phyloP scores from a whole-genome alignment of 2,113 vertebrate species.

The Eleginops maclovinus region DNA sequence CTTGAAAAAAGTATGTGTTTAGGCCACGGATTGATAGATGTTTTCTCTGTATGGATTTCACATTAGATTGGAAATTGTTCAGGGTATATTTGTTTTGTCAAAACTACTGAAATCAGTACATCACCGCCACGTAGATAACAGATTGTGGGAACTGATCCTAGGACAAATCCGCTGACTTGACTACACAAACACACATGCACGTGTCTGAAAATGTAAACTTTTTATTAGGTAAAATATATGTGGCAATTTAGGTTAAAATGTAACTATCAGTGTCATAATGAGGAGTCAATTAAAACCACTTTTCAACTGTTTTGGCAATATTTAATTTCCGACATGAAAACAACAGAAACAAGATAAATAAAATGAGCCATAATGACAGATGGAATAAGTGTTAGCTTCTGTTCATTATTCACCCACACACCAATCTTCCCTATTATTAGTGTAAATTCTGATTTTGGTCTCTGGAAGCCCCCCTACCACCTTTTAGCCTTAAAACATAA shows the following conservation, averaged over 20 bases:
- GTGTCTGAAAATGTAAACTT: background rate
- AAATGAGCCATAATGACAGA: background rate
- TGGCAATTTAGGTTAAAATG: background rate
- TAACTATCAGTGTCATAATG: background rate
- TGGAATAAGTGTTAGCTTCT: background rate
- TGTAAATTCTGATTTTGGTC: slow-evolving; percentile 25
- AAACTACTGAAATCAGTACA: background rate
- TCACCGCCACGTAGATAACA: background rate
- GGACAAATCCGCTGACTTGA: background rate
- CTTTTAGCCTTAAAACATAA: background rate
- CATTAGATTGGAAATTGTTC: background rate
- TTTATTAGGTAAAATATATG: background rate
- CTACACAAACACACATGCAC: background rate
- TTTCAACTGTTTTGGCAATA: background rate
- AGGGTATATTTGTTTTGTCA: background rate
- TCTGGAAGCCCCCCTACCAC: background rate
- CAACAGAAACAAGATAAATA: background rate
- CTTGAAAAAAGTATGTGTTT: background rate
- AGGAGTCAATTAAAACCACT: background rate
- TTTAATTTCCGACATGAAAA: background rate
- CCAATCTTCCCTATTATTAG: background rate
- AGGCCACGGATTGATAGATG: background rate
- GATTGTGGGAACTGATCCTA: background rate
- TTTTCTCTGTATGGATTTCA: background rate
- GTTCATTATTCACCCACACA: background rate